Evolutionary conservation across 1,140 invertebrate genomes (phyloP).

Genomic region (Globodera rostochiensis): DNA sequence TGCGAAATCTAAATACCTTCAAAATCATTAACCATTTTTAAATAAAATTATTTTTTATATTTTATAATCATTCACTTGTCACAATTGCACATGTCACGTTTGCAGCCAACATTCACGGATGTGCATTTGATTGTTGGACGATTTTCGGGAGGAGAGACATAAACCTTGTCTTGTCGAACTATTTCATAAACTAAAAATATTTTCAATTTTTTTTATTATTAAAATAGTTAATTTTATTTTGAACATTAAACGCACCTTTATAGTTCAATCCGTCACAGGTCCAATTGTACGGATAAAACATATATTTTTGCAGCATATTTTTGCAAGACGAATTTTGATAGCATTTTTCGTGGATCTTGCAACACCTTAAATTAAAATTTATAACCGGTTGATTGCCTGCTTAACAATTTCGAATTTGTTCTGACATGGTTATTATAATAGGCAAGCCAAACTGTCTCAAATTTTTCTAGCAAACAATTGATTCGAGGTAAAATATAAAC

Average conservation of each 20-base stretch:
- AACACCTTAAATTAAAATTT: background rate
- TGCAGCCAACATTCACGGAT: background rate
- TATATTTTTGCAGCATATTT: background rate
- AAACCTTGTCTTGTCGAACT: background rate
- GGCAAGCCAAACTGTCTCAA: too few relatives aligned
- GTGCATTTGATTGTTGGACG: background rate
- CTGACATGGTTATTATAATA: too few relatives aligned
- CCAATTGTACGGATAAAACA: background rate
- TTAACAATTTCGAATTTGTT: too few relatives aligned
- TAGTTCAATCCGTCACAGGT: background rate
- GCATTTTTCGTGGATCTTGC: background rate
- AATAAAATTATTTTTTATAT: too few relatives aligned
- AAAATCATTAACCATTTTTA: too few relatives aligned
- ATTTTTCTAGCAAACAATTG: too few relatives aligned
- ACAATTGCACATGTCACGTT: slow-evolving; percentile 5
- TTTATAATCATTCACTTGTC: background rate
- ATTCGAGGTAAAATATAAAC: too few relatives aligned
- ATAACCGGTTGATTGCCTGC: background rate
- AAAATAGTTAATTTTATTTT: slow-evolving; percentile 4
- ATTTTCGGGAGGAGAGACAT: background rate
- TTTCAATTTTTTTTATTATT: background rate
- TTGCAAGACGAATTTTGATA: background rate
- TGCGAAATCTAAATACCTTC: too few relatives aligned
- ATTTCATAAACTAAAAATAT: background rate
- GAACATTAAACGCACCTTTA: background rate